Base-by-base conservation (phyloP, 2,797 vertebrate species). In the Sebastes trivittatus region DNA sequence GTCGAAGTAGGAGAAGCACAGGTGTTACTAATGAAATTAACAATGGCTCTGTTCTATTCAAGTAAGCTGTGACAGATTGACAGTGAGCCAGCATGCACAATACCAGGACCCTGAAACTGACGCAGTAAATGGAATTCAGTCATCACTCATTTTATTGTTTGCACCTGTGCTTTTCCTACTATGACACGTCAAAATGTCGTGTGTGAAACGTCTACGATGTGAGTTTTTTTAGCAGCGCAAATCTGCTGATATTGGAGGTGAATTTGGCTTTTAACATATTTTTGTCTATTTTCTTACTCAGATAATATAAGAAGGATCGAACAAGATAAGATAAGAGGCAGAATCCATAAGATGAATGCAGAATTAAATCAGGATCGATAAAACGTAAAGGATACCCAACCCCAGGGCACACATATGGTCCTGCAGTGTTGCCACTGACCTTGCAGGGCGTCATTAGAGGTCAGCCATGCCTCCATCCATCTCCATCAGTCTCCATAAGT, bases 401-500 rank as follows among this genome's bases (percentile, higher is more conserved):
- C 22, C 5, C 4, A 30, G 63, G 80, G 32, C 36, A 34, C 65
- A 75, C 88, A 85, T 69, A 73, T 83, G 86, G 75, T 72, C 71
- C 46, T 49, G 54, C 77, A 16, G 30, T 65, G 75, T 67, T 78
- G 36, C 68, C 25, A 16, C 60, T 90, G 88, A 89, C 92, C 88
- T 92, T 93, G 87, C 69, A n/a, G 55, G 60, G 54, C 1, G 22
- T 80, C 79, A 54, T 23, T 84, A 78, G 80, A 88, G 88, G 87
- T 87, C 84, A 77, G 69, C 75, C 49, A 25, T 20, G 64, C 30
- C 83, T 84, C 78, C 77, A 91, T 91, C 83, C 75, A 73, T 89
- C 91, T 87, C 84, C 67, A 89, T 89, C 83, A 52, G 22, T 78
- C 64, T 72, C 61, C 55, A 65, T 89, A 82, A 75, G 86, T 83